Conservation (phyloP, 2,113 vertebrate genomes). For the Martes martes region DNA sequence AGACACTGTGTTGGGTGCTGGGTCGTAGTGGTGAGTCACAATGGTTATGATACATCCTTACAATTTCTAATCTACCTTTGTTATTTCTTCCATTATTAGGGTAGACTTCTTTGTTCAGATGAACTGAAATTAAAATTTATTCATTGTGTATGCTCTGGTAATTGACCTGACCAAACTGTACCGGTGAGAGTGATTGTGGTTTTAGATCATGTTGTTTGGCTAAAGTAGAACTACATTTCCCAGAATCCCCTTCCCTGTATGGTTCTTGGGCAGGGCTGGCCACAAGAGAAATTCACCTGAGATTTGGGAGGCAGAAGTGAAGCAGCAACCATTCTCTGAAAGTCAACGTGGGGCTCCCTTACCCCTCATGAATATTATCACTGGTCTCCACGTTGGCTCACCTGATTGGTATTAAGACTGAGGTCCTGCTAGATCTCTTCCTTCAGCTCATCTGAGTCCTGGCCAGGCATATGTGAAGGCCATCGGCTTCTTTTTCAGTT, state of each 20-base stretch:
- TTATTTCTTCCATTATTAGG: not conserved
- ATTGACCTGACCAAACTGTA: not conserved
- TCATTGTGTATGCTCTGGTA: not conserved
- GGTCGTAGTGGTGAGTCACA: not conserved
- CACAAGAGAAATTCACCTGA: not conserved
- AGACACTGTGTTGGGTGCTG: not conserved
- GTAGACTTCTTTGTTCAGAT: not conserved
- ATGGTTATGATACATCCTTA: not conserved
- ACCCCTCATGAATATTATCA: not conserved
- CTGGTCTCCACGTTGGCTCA: not conserved
- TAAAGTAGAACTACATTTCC: slow-evolving; percentile 3
- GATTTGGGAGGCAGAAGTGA: not conserved
- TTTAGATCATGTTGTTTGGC: not conserved
- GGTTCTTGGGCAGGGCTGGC: not conserved
- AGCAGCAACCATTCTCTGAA: not conserved
- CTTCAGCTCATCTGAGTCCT: not conserved
- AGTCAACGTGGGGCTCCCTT: not conserved
- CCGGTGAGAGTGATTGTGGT: not conserved
- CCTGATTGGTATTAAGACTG: not conserved
- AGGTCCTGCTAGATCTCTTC: not conserved
- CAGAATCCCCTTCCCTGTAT: not conserved
- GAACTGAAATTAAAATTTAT: not conserved
- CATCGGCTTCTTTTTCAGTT: not conserved
- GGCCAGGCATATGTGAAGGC: not conserved
- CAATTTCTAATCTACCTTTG: not conserved